Evolutionary conservation across 2,113 vertebrate genomes (phyloP).

Genomic region (Heterotis niloticus): DNA sequence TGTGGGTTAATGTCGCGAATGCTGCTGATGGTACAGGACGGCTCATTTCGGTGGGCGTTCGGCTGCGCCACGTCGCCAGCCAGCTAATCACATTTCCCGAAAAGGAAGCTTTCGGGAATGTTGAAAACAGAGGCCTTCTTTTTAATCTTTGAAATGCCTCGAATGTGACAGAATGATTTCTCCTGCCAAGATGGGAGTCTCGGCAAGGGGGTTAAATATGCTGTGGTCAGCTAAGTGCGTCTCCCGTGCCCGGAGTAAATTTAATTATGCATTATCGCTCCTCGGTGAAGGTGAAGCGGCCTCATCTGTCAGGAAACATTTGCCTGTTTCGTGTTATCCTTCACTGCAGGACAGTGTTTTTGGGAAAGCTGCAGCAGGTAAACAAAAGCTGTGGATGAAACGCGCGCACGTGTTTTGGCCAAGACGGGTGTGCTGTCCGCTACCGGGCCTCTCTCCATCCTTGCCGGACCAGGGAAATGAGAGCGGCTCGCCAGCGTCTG

Average conservation of each 20-base stretch:
- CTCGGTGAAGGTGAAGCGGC: constrained; percentile 99
- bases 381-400: no score
- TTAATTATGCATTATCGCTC: constrained; percentile 99
- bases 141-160: constrained; percentile 99
- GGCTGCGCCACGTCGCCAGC: constrained; percentile 87
- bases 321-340: constrained; percentile 77
- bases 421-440: no score
- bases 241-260: constrained; percentile 99
- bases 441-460: no score
- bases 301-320: constrained; percentile 83
- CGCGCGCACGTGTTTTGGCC: no score
- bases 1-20: constrained; percentile 65
- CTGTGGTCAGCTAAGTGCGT: constrained; percentile 99
- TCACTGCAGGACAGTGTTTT: constrained; percentile 60
- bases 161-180: constrained; percentile 99
- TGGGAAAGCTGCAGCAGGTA: background rate
- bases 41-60: constrained; percentile 82
- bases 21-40: constrained; percentile 78
- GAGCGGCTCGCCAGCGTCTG: no score
- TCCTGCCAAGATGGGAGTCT: constrained; percentile 98
- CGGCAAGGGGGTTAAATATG: constrained; percentile 98
- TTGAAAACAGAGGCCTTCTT: constrained; percentile 99
- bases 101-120: constrained; percentile 84
- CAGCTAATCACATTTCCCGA: constrained; percentile 94
- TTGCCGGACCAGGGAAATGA: no score